phyloP scores from a whole-genome alignment of 1,140 invertebrate species.

The Orchestia grillus region DNA sequence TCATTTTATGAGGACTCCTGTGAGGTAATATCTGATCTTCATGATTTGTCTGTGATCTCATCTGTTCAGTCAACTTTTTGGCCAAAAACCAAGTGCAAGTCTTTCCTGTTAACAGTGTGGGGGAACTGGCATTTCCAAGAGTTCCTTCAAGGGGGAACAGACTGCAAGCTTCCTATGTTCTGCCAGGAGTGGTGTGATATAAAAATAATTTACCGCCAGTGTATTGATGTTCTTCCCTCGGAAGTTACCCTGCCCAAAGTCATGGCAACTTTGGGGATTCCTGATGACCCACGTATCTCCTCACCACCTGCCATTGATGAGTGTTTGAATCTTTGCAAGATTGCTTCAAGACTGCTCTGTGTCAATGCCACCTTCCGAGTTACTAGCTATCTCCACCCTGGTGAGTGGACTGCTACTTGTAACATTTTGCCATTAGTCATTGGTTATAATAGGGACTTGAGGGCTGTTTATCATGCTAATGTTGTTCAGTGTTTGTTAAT shows the following conservation, averaged over 20 bases:
- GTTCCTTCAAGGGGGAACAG: not conserved
- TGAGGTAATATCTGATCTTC: not conserved
- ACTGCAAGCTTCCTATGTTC: not conserved
- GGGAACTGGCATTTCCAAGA: constrained; percentile 44
- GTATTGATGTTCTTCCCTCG: constrained; percentile 7
- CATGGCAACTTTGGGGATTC: not conserved
- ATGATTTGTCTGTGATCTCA: not conserved
- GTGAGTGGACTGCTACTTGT: not conserved
- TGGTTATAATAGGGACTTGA: too few species aligned
- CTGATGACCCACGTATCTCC: not conserved
- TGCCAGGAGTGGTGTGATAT: constrained; percentile 44
- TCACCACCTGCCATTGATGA: not conserved
- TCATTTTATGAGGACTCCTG: not conserved
- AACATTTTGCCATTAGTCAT: not conserved
- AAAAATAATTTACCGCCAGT: not conserved
- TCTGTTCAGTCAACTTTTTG: not conserved
- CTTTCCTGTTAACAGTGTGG: not conserved
- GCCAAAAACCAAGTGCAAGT: not conserved
- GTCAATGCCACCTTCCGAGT: not conserved
- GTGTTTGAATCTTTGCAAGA: not conserved
- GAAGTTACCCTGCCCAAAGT: constrained; percentile 8
- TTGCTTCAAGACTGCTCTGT: not conserved
- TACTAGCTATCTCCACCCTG: not conserved
- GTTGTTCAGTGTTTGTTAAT: too few species aligned
- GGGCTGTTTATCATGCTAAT: too few species aligned